These are phyloP conservation scores for Yponomeuta cagnagella DNA, from an alignment of 2,888 invertebrate genomes.

Conservation along the genomic window DNA sequence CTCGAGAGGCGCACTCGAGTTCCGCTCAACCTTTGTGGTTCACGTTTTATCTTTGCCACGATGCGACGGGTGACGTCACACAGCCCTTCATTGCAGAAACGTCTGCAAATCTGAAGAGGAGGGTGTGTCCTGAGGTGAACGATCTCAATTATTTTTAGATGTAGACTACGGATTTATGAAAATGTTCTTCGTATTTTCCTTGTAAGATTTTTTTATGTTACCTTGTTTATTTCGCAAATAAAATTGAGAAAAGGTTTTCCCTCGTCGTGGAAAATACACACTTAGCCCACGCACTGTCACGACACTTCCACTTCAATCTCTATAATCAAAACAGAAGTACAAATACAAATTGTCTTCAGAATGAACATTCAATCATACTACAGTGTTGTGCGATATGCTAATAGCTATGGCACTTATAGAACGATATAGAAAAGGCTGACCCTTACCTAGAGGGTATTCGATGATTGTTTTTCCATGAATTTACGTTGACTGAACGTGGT, in stretches of 20 bases:
- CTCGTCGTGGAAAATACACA: neutral
- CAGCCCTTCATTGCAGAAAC: neutral
- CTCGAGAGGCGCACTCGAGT: constrained; percentile 8
- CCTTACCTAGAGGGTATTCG: too few species aligned
- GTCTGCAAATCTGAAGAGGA: constrained; percentile 6
- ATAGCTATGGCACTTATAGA: too few species aligned
- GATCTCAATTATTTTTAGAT: constrained; percentile 25
- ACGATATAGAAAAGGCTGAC: too few species aligned
- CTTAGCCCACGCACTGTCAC: neutral
- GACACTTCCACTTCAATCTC: too few species aligned
- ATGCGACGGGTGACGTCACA: constrained; percentile 1
- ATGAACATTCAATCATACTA: too few species aligned
- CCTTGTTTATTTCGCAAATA: neutral
- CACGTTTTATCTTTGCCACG: constrained; percentile 4
- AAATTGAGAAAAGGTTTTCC: neutral
- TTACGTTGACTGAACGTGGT: too few species aligned
- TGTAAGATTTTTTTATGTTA: neutral
- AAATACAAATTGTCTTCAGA: too few species aligned
- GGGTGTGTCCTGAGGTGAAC: constrained; percentile 29
- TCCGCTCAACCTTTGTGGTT: constrained; percentile 7
- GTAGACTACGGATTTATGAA: neutral
- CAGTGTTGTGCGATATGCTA: too few species aligned
- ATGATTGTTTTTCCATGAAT: too few species aligned
- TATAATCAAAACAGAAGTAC: too few species aligned
- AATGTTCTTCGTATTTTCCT: neutral